These are phyloP conservation scores for Megaleporinus macrocephalus DNA, from an alignment of 2,113 vertebrate genomes.

Conservation along the genomic window DNA sequence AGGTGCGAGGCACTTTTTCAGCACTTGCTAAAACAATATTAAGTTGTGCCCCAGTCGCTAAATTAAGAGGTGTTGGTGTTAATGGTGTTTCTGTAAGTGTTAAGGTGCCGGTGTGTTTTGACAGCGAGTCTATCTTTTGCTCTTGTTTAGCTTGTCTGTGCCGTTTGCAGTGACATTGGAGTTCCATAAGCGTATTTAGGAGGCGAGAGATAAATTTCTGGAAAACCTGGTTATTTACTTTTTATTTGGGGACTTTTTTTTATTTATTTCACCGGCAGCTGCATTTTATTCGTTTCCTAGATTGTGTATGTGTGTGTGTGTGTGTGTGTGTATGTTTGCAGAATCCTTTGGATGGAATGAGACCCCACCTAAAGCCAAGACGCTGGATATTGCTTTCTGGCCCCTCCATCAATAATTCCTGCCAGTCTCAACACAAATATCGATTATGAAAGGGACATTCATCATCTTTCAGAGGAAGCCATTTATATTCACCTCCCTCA, in stretches of 20 bases:
- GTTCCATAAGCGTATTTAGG: neutral
- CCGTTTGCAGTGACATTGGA: neutral
- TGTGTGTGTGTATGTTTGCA: neutral
- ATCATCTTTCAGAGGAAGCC: slow-evolving; percentile 11
- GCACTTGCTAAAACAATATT: too few species aligned
- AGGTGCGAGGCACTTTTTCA: too few species aligned
- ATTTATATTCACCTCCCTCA: slow-evolving; percentile 4
- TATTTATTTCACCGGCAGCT: neutral
- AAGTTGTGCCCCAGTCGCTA: too few species aligned
- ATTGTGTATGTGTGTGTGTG: neutral
- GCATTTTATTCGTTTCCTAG: neutral
- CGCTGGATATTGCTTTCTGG: slow-evolving; percentile 4
- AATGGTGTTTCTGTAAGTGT: neutral
- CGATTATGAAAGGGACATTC: slow-evolving; percentile 30
- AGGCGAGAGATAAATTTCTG: neutral
- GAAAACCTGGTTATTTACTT: neutral
- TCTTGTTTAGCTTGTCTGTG: neutral
- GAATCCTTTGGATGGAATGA: neutral
- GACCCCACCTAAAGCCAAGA: slow-evolving; percentile 6
- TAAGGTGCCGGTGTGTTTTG: too few species aligned
- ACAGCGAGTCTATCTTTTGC: neutral
- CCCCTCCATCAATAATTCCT: slow-evolving; percentile 23
- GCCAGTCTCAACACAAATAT: slow-evolving; percentile 19
- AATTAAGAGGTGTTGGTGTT: too few species aligned
- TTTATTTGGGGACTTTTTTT: neutral